phyloP scores from a whole-genome alignment of 2,797 vertebrate genomes.

The Pelochelys cantorii region DNA sequence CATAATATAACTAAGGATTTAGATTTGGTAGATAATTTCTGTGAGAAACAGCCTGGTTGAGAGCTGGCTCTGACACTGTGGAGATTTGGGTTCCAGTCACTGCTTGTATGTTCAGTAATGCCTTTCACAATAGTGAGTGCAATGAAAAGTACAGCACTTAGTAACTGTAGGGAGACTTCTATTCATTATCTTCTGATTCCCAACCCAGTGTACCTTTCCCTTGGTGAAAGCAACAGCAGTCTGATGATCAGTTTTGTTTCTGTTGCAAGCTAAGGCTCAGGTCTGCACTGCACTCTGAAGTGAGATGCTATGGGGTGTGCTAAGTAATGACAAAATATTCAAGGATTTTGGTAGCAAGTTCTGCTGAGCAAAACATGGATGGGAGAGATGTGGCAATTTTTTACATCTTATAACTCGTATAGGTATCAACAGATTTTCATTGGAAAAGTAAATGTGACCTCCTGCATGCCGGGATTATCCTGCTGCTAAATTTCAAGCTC shows the following conservation, averaged over 20 bases:
- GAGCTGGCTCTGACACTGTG: neutral
- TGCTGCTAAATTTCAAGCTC: neutral
- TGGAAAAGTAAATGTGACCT: neutral
- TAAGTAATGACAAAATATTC: neutral
- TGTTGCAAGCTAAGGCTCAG: neutral
- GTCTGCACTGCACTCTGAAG: neutral
- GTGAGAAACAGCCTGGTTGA: neutral
- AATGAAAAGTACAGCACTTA: neutral
- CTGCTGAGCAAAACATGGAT: neutral
- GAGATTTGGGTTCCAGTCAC: neutral
- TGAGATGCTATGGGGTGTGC: neutral
- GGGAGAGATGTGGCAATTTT: neutral
- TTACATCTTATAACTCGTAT: neutral
- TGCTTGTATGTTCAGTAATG: neutral
- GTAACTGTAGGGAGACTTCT: neutral
- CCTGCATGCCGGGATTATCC: neutral
- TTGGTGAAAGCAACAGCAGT: neutral
- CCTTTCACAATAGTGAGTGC: neutral
- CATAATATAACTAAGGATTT: neutral
- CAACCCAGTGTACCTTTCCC: neutral
- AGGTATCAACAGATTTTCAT: neutral
- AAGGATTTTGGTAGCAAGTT: neutral
- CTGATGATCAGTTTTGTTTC: neutral
- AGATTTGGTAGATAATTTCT: neutral
- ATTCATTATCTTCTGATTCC: neutral